Base-by-base conservation (phyloP, 2,888 invertebrate species). In the Athetis lepigone region DNA sequence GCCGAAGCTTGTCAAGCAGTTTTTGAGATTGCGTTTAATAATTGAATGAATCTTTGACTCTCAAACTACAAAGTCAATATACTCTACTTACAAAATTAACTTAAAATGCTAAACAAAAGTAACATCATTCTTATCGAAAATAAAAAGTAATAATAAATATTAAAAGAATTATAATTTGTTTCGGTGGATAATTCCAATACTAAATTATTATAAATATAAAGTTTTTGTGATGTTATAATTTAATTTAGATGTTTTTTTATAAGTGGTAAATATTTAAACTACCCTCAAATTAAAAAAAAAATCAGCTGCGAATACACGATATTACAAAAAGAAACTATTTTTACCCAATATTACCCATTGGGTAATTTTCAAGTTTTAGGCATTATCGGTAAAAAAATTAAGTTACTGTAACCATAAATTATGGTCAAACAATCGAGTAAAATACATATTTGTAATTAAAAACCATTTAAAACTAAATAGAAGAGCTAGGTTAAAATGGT, bases 121-220 rank as follows among this genome's bases (percentile, higher is more conserved):
- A 72, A 63, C 36, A 58, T 40, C 33, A 55, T 54, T 27, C 39
- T 49, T 56, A 52, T 13, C 33, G 27, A 27, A 67, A 16, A 60
- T 45, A 29, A 55, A 51, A 55, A 68, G 6, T 65, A 62, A 71
- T 65, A 62, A 71, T 77, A 79, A 77, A 72, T 69, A 73, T 27
- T 42, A 50, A 70, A 33, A 13, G 4, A 65, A 18, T 36, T 47
- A 57, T 8, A 57, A 64, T 47, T 60, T 70, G 49, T 60, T 71
- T 73, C 73, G 73, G 73, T 73, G 73, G 73, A 73, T 43, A 29
- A 54, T 73, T 64, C 72, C 72, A 73, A 73, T 73, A 64, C 52
- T 69, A 69, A 47, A 55, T 54, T 54, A 59, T 37, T 27, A 57
- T 36, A 36, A 40, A 16, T 49, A 52, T 37, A 45, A 6, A 27